These are phyloP conservation scores for Oegoconia quadripuncta DNA, from an alignment of 2,888 invertebrate species.

Conservation along the genomic window DNA sequence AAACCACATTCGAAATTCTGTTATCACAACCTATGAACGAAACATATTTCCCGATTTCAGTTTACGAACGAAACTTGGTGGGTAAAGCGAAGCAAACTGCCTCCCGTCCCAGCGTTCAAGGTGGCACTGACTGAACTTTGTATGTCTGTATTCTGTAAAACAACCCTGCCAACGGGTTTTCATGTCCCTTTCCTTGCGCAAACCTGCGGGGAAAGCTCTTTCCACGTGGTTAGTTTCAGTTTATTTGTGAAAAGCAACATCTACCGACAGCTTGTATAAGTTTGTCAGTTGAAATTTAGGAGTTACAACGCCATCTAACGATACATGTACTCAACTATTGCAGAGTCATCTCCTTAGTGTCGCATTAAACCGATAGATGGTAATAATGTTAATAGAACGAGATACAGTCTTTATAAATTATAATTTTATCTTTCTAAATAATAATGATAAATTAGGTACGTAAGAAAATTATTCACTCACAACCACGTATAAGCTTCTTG, in stretches of 20 bases:
- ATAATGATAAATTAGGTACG: no score
- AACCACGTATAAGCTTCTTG: no score
- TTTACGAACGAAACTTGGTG: constrained; percentile 49
- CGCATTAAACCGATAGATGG: no score
- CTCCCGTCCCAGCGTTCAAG: constrained; percentile 44
- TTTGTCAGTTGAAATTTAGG: constrained; percentile 1
- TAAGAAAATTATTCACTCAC: no score
- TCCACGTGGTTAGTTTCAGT: constrained; percentile 46
- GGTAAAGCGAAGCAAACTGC: constrained; percentile 28
- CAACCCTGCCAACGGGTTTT: constrained; percentile 51
- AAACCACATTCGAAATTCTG: not conserved
- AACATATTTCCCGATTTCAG: constrained; percentile 25
- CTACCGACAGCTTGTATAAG: constrained; percentile 28
- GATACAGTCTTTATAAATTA: no score
- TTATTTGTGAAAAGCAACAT: constrained; percentile 33
- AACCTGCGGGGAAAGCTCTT: constrained; percentile 58
- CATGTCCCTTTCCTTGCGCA: constrained; percentile 60
- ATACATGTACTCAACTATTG: no score
- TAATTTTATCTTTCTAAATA: no score
- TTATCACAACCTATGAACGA: constrained; percentile 3
- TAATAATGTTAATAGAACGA: no score
- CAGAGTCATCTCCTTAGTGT: no score
- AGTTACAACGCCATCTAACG: constrained; percentile 34
- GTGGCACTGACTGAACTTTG: constrained; percentile 55
- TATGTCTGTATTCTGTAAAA: constrained; percentile 26